Base-by-base conservation (phyloP, 2,113 vertebrate genomes). In the Tachycineta bicolor region DNA sequence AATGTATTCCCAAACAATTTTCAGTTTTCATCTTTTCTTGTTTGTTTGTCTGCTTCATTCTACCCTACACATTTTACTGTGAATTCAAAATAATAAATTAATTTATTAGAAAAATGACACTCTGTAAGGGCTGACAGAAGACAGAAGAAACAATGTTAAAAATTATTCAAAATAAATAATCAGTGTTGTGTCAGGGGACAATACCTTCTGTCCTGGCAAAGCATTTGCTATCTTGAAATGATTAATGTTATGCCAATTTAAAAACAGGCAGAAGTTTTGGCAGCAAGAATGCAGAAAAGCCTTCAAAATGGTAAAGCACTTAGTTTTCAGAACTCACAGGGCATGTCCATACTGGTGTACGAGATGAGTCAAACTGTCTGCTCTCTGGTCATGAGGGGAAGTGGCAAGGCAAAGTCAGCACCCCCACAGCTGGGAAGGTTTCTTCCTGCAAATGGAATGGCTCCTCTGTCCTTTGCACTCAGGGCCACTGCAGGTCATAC, bases 381-480 rank as follows among this genome's bases (percentile, higher is more conserved):
- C 60, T 50, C 33, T 44, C 34, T 49, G 24, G 21, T 22, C 18
- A 8, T 56, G 33, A 68, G 11, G 21, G 13, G 7, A 87, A 89
- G 20, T 15, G 18, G 20, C 56, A 91, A 71, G 0, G 14, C 34
- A 82, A 44, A 89, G 47, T 14, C 25, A 14, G 46, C 3, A 1
- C 21, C 21, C 50, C 14, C 1, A 0, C 8, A 67, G 33, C 60
- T 13, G 11, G 24, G 24, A 17, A 33, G 14, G 0, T 21, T 5
- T 56, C 25, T 59, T 69, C 39, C 50, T 81, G 34, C 0, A 0
- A 52, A 63, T 0, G 1, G 55, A 39, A 4, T 2, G 5, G 7
- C 12, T 60, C 33, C 15, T 46, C 58, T 29, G 12, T 46, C 29
- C 67, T 65, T 21, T 0, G 0, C 15, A 9, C 39, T 62, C 4